phyloP scores from a whole-genome alignment of 2,113 vertebrate genomes.

The Enhydra lutris region DNA sequence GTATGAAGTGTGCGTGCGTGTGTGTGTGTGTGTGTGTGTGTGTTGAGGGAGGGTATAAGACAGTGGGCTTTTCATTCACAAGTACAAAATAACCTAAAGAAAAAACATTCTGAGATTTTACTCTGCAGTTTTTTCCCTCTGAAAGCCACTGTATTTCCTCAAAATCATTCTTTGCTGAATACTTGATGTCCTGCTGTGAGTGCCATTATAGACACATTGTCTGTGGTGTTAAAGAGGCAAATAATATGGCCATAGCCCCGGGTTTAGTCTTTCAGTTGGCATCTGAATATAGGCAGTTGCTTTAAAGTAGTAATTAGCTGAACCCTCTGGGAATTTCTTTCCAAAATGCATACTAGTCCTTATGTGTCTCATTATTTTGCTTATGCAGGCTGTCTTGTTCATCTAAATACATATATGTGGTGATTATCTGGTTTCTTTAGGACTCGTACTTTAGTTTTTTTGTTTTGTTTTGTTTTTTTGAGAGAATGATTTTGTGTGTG shows the following conservation, averaged over 20 bases:
- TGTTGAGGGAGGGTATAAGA: background rate
- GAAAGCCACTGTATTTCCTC: conserved; percentile 64
- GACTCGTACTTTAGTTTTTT: background rate
- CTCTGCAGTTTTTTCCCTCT: conserved; percentile 24
- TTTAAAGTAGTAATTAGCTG: conserved; percentile 61
- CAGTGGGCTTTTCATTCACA: conserved; percentile 33
- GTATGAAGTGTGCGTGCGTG: background rate
- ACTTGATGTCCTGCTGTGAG: conserved; percentile 41
- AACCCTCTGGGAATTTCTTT: conserved; percentile 40
- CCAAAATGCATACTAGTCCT: conserved; percentile 11
- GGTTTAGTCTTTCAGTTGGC: conserved; percentile 35
- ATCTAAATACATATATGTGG: background rate
- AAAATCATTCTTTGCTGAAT: conserved; percentile 43
- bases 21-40: background rate
- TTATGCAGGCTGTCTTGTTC: conserved; percentile 46
- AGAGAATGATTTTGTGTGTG: background rate
- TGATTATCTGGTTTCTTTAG: background rate
- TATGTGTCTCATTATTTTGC: conserved; percentile 9
- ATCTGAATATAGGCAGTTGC: conserved; percentile 2
- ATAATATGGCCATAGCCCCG: conserved; percentile 28
- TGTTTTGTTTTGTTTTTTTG: background rate
- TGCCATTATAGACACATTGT: conserved; percentile 60
- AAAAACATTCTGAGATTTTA: conserved; percentile 62
- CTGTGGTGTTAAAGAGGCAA: conserved; percentile 59
- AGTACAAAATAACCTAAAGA: background rate